phyloP scores from a whole-genome alignment of 2,113 vertebrate genomes.

The Oophaga pumilio region DNA sequence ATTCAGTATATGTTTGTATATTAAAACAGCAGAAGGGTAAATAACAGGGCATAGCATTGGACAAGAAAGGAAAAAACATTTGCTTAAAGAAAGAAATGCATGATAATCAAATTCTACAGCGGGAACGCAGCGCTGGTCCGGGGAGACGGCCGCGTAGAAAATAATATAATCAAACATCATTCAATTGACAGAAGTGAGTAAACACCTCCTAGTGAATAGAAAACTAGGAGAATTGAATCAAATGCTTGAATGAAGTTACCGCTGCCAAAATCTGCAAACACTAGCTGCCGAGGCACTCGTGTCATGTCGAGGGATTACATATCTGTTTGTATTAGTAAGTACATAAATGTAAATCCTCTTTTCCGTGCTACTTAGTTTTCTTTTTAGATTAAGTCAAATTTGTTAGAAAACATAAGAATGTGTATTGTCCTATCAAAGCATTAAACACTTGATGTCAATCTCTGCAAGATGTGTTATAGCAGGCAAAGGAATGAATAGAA shows the following conservation, averaged over 20 bases:
- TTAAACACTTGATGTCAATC: not conserved
- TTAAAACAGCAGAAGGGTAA: too few species aligned
- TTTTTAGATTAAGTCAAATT: not conserved
- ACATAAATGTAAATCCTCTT: not conserved
- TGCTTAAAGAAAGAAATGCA: not conserved
- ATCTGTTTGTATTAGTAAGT: not conserved
- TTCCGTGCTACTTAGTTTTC: not conserved
- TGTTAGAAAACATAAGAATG: not conserved
- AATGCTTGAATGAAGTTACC: not conserved
- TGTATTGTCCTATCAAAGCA: not conserved
- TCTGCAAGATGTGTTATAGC: not conserved
- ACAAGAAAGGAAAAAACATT: not conserved
- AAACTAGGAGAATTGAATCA: not conserved
- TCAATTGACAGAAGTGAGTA: not conserved
- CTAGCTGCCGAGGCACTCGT: not conserved
- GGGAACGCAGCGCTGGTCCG: not conserved
- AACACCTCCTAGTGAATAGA: not conserved
- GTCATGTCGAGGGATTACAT: not conserved
- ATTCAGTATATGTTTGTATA: too few species aligned
- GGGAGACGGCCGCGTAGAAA: not conserved
- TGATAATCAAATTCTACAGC: not conserved
- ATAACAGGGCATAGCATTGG: too few species aligned
- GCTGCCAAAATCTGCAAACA: not conserved
- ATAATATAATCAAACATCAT: not conserved
- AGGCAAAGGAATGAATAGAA: not conserved